Evolutionary conservation across 2,797 vertebrate genomes (phyloP).

Genomic region (Myotis findleyi): DNA sequence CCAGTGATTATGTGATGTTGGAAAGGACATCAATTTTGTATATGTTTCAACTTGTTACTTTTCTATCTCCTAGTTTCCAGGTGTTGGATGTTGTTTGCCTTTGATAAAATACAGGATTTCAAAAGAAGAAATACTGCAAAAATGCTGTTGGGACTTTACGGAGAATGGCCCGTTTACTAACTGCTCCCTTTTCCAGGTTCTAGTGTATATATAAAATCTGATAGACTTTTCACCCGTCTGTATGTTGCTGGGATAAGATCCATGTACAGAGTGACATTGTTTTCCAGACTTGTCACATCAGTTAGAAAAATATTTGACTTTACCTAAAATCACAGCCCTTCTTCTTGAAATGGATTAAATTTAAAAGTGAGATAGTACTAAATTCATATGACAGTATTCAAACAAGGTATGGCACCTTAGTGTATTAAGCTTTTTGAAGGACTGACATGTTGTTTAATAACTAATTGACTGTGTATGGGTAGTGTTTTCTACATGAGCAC

Average conservation of each 20-base stretch:
- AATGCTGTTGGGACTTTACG: slow-evolving; percentile 65
- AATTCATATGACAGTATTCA: background rate
- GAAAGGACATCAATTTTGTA: slow-evolving; percentile 54
- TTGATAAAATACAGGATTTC: slow-evolving; percentile 43
- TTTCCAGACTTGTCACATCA: background rate
- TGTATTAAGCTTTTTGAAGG: slow-evolving; percentile 19
- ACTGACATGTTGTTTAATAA: background rate
- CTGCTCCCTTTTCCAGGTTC: slow-evolving; percentile 65
- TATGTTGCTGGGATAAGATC: background rate
- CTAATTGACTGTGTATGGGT: background rate
- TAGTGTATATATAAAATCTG: slow-evolving; percentile 23
- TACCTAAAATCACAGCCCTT: slow-evolving; percentile 46
- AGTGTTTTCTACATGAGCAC: background rate
- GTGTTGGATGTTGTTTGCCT: slow-evolving; percentile 31
- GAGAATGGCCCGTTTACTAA: slow-evolving; percentile 50
- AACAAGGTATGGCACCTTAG: background rate
- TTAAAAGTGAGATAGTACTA: slow-evolving; percentile 34
- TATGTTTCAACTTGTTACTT: slow-evolving; percentile 38
- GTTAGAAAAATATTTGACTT: background rate
- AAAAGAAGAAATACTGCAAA: slow-evolving; percentile 55
- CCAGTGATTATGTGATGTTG: slow-evolving; percentile 23
- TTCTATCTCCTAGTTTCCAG: slow-evolving; percentile 9
- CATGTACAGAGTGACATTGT: background rate
- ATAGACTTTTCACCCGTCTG: slow-evolving; percentile 63
- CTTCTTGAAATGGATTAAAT: slow-evolving; percentile 10